These are phyloP conservation scores for Formica exsecta DNA, from an alignment of 1,140 invertebrate genomes.

Conservation along the genomic window DNA sequence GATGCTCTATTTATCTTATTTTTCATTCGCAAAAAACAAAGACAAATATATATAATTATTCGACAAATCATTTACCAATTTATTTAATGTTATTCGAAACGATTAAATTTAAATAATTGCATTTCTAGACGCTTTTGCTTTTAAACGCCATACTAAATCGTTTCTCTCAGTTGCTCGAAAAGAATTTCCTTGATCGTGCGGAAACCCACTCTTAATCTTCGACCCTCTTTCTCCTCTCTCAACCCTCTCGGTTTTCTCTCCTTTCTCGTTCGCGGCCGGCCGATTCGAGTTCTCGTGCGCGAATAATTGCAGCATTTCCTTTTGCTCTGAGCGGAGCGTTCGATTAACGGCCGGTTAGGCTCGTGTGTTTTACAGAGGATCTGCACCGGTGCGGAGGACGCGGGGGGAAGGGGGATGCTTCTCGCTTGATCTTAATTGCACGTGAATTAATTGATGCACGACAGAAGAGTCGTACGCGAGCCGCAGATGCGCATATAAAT, in stretches of 20 bases:
- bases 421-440: slow-evolving; percentile 60
- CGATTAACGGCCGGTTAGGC: slow-evolving; percentile 56
- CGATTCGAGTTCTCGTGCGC: slow-evolving; percentile 50
- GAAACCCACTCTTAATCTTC: slow-evolving; percentile 49
- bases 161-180: not conserved
- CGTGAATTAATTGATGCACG: slow-evolving; percentile 47
- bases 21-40: too few species aligned
- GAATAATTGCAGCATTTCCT: slow-evolving; percentile 64
- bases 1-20: too few species aligned
- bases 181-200: slow-evolving; percentile 18
- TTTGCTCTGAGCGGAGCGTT: slow-evolving; percentile 27
- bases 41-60: not conserved
- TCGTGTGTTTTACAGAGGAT: slow-evolving; percentile 50
- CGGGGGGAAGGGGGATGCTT: not conserved
- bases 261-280: slow-evolving; percentile 5
- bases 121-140: not conserved
- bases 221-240: slow-evolving; percentile 36
- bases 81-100: not conserved
- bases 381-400: not conserved
- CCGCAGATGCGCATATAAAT: slow-evolving; percentile 57
- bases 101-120: not conserved
- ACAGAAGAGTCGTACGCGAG: slow-evolving; percentile 27
- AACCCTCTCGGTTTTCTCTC: slow-evolving; percentile 22
- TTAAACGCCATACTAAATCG: not conserved
- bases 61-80: not conserved